A percentile compares a stretch with the other conserved stretches of the same genome.
Conservation (phyloP, 2,888 invertebrate genomes). For the Nesidiocoris tenuis region DNA sequence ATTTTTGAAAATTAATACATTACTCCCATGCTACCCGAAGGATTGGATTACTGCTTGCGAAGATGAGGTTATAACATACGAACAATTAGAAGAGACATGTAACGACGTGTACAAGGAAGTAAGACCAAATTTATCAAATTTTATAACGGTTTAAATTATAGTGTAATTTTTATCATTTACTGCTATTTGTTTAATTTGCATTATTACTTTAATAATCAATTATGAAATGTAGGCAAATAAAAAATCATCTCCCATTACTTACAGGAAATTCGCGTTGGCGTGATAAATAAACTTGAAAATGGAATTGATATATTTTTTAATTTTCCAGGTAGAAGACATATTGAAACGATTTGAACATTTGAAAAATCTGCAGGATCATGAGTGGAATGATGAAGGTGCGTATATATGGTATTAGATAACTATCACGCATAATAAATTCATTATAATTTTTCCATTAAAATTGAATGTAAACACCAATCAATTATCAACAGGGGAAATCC, state of each 20-base stretch:
- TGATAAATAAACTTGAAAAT: too few species aligned
- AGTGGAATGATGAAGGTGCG: conserved; percentile 15
- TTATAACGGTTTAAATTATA: too few species aligned
- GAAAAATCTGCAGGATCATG: conserved; percentile 29
- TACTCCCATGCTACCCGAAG: conserved; percentile 1
- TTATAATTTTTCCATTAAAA: background rate
- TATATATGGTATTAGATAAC: background rate
- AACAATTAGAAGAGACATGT: conserved; percentile 19
- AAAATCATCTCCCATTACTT: too few species aligned
- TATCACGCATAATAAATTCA: background rate
- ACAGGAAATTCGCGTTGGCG: too few species aligned
- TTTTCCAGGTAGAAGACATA: conserved; percentile 12
- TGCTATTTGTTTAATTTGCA: too few species aligned
- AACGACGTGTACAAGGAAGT: conserved; percentile 27
- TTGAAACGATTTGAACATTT: conserved; percentile 22
- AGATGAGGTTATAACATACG: conserved; percentile 23
- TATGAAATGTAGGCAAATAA: too few species aligned
- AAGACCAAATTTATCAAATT: too few species aligned
- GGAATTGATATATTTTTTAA: too few species aligned
- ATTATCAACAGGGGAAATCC: too few species aligned
- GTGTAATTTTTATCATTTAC: too few species aligned
- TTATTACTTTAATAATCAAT: too few species aligned
- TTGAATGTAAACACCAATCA: background rate
- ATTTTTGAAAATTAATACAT: too few species aligned
- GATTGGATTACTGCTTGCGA: conserved; percentile 33